phyloP scores from a whole-genome alignment of 2,113 vertebrate genomes.

The Ammospiza caudacuta region DNA sequence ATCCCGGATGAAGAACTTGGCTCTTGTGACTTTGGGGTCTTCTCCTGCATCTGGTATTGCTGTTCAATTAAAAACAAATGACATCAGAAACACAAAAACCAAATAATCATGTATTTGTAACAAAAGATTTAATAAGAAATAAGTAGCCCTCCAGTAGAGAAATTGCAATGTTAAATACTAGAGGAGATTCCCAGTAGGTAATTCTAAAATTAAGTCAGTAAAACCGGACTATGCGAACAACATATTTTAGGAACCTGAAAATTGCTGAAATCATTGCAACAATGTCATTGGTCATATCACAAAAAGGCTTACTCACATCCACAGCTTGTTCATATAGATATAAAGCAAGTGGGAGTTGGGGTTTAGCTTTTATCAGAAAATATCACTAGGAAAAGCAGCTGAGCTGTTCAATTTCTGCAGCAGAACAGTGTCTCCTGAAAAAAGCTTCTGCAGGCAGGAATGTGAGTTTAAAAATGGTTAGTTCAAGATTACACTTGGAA shows the following conservation, averaged over 20 bases:
- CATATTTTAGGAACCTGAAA: not conserved
- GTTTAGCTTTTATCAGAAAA: not conserved
- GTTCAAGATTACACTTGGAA: not conserved
- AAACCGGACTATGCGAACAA: not conserved
- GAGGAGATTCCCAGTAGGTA: not conserved
- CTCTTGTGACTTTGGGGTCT: constrained; percentile 97
- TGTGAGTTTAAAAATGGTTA: not conserved
- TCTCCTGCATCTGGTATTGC: constrained; percentile 95
- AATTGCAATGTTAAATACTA: not conserved
- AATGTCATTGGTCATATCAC: not conserved
- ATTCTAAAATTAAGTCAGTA: not conserved
- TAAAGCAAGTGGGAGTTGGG: not conserved
- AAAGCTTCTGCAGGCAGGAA: not conserved
- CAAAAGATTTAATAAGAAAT: not conserved
- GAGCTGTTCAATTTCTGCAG: constrained; percentile 6
- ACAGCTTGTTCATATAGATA: not conserved
- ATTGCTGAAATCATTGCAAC: not conserved
- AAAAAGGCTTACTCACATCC: not conserved
- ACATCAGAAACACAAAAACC: not conserved
- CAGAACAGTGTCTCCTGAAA: not conserved
- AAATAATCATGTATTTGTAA: not conserved
- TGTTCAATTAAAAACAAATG: constrained; percentile 66
- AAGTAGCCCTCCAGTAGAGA: not conserved
- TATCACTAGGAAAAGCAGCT: not conserved
- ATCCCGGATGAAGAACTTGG: constrained; percentile 98